Evolutionary conservation across 2,888 invertebrate genomes (phyloP).

Genomic region (Archips xylosteana): DNA sequence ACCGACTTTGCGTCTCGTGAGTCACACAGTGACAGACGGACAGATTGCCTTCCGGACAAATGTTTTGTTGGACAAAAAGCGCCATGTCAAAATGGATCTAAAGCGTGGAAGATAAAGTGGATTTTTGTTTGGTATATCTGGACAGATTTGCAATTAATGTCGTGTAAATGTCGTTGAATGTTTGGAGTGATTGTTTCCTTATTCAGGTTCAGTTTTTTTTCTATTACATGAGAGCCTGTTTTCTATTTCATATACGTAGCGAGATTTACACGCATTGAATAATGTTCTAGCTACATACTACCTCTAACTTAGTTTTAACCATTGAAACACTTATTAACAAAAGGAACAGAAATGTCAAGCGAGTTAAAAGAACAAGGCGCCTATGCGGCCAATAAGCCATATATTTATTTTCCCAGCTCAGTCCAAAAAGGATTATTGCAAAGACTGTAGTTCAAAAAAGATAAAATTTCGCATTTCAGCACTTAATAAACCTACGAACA

Average conservation of each 20-base stretch:
- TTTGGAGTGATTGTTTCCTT: constrained; percentile 33
- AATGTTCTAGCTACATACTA: not conserved
- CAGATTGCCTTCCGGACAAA: constrained; percentile 73
- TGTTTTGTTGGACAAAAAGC: constrained; percentile 56
- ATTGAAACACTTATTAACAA: no score
- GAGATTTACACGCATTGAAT: not conserved
- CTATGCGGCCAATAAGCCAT: no score
- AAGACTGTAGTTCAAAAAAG: no score
- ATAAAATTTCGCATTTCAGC: no score
- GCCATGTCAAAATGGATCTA: constrained; percentile 48
- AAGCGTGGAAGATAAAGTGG: constrained; percentile 50
- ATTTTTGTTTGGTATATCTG: constrained; percentile 45
- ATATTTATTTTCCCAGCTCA: no score
- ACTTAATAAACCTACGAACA: no score
- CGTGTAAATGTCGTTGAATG: constrained; percentile 30
- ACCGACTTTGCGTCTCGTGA: constrained; percentile 64
- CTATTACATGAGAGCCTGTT: not conserved
- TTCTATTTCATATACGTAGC: not conserved
- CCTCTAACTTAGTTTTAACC: no score
- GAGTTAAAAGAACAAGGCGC: no score
- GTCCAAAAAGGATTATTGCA: no score
- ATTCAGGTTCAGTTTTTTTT: constrained; percentile 17
- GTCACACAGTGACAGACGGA: constrained; percentile 71
- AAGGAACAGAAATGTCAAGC: no score
- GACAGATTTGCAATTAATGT: constrained; percentile 32